Base-by-base conservation (phyloP, 2,113 vertebrate species). In the Amphiprion percula region DNA sequence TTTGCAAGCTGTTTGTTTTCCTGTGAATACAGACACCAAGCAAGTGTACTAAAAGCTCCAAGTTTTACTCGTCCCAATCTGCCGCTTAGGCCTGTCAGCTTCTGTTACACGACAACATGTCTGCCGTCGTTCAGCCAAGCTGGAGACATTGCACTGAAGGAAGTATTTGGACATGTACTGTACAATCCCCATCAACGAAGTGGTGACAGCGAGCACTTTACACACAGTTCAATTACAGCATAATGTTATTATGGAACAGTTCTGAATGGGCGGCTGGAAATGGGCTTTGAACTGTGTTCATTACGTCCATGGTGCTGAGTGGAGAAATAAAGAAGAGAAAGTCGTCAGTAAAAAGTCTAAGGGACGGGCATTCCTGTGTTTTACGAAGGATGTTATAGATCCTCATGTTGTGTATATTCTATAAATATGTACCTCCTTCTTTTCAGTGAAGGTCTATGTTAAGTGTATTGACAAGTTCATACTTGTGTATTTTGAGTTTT, bases 71-170 rank as follows among this genome's bases (percentile, higher is more conserved):
- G 56, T 78, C 79, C 49, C 52, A 69, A 77, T 77, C 80, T 80
- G 74, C 64, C 67, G 69, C 76, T 77, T 75, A 85, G 81, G 68
- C 83, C 80, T 71, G 82, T 82, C 80, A 64, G 90, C 82, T 81
- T 90, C 87, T 90, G 87, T 91, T 92, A 88, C 90, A 80, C 56
- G 87, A 93, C 84, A 89, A 94, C 95, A 94, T 94, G 95, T 92
- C 87, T 77, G 80, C 90, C 81, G 60, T 78, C 91, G 80, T 93
- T 94, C 92, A 90, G 95, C 95, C 93, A 93, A 93, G 94, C 95
- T 95, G 95, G 94, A 91, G 82, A 93, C 92, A 89, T 87, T 95
- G 96, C 97, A 96, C 97, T 96, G 96, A 92, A 95, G 85, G 92
- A 82, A 77, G 74, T 88, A 86, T 87, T 87, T 88, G 14, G 85